phyloP scores from a whole-genome alignment of 2,113 vertebrate genomes.

The Paratilapia polleni region DNA sequence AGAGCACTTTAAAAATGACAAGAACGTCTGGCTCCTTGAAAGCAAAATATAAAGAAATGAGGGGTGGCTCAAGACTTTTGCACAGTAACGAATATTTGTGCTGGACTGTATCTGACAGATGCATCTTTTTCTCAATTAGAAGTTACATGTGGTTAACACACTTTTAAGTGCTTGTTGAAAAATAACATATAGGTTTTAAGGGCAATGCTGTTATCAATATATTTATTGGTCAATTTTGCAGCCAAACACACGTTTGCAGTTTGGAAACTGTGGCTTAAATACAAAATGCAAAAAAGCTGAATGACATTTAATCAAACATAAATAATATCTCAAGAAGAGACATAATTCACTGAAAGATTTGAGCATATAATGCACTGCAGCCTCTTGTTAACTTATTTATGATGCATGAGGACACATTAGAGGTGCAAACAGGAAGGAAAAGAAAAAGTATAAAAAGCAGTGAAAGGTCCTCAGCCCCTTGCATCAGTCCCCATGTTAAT shows the following conservation, averaged over 20 bases:
- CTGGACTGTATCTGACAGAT: background rate
- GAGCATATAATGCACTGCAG: background rate
- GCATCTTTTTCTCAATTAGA: no score
- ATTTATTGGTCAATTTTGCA: background rate
- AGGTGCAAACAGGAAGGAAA: background rate
- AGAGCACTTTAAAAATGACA: no score
- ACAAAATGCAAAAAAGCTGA: no score
- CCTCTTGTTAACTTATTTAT: background rate
- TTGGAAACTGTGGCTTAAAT: no score
- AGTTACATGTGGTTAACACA: background rate
- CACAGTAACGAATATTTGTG: no score
- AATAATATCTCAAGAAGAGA: background rate
- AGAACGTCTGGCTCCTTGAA: no score
- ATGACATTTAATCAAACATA: background rate
- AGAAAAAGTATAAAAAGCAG: background rate
- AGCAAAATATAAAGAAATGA: no score
- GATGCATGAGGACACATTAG: rapidly evolving
- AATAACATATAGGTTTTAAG: no score
- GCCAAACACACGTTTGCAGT: no score
- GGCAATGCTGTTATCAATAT: no score
- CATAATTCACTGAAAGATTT: background rate
- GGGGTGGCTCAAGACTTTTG: no score
- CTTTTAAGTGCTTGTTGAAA: no score
- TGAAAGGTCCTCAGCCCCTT: background rate
- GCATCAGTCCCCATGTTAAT: background rate